Base-by-base conservation (phyloP, 2,113 vertebrate genomes). In the Acanthisitta chloris region DNA sequence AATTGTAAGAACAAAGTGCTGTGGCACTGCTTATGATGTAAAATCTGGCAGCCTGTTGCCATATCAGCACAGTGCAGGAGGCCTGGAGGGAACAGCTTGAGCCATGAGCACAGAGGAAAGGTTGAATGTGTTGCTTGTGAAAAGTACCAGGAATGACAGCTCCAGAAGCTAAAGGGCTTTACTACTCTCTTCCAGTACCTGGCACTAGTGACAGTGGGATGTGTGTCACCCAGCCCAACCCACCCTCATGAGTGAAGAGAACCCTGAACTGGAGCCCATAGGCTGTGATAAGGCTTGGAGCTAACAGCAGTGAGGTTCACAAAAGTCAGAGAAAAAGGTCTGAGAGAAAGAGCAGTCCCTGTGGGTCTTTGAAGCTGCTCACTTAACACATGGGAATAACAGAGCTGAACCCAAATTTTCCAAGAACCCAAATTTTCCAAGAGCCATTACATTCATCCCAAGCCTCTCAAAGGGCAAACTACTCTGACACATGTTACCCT, bases 11-110 rank as follows among this genome's bases (percentile, higher is more conserved):
- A 66, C 0, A 0, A 91, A 94, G 38, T 23, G 45, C 66, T 82
- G 62, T 4, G 0, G 51, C 9, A 0, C 36, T 66, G 70, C 29
- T 91, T 64, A 51, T 77, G 51, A 46, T 78, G 51, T 59, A 81
- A 83, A 81, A 90, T 66, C 54, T 78, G 71, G 70, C 66, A 90
- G 82, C 51, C 74, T 78, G 85, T 83, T 97, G 93, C 90, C 19
- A 8, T 90, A 90, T 45, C 92, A 96, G 45, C 66, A 46, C 46
- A 64, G 64, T 25, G 59, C 90, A 71, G 79, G 40, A 96, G 59
- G 24, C 59, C 70, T 1, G 0, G 58, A 58, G 28, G 78, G 64
- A 95, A 62, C 58, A 86, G 64, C 92, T 25, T 86, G 81, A 94
- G 55, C 71, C 85, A 78, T 15, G 5, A 80, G 66, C 45, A 76